These are phyloP conservation scores for Loxodonta africana DNA, from an alignment of 2,113 vertebrate species.

Conservation along the genomic window DNA sequence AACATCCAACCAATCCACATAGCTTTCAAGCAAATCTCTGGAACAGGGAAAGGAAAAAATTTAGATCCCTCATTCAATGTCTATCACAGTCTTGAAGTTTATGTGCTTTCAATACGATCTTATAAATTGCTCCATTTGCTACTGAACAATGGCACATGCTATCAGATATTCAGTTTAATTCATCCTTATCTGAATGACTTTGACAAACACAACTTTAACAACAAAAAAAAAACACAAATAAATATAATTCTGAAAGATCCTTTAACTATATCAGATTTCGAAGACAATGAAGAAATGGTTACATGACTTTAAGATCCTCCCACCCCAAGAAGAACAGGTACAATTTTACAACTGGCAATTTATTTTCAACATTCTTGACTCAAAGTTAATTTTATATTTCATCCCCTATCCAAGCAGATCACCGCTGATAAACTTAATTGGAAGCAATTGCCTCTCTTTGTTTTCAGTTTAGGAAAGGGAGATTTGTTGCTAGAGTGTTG, in stretches of 20 bases:
- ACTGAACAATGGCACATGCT: background rate
- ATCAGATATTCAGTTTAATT: background rate
- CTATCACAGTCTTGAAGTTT: background rate
- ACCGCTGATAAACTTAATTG: constrained; percentile 39
- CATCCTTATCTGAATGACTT: background rate
- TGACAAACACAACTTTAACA: constrained; percentile 18
- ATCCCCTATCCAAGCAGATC: background rate
- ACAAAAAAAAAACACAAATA: constrained; percentile 26
- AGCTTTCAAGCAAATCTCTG: background rate
- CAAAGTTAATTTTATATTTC: background rate
- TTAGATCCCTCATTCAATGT: background rate
- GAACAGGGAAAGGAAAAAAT: background rate
- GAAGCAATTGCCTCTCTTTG: background rate
- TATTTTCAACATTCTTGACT: constrained; percentile 65
- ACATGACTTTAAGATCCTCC: background rate
- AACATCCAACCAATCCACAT: background rate
- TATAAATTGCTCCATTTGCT: background rate
- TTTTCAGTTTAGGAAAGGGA: constrained; percentile 57
- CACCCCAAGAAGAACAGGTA: background rate
- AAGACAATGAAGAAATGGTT: constrained; percentile 16
- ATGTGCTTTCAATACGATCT: background rate
- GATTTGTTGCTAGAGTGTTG: background rate
- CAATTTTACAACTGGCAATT: constrained; percentile 10
- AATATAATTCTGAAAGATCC: background rate
- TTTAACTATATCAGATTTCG: constrained; percentile 29